Evolutionary conservation across 2,888 invertebrate genomes (phyloP), one percentile per base, ranked within the genome.

Genomic region (Diadegma fenestrale): DNA sequence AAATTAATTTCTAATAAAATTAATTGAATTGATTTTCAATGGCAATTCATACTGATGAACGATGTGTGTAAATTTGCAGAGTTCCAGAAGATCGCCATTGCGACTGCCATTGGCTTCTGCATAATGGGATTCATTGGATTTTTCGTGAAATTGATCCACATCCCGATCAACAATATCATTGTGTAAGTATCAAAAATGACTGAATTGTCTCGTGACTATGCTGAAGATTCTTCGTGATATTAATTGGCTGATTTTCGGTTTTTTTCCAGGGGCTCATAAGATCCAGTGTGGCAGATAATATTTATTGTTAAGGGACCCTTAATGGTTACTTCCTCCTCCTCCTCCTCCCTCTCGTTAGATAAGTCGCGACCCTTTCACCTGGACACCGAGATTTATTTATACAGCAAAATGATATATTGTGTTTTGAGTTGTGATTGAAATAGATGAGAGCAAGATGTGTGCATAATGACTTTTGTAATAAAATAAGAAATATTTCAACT

Each of bases 111-210:
- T 92, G 99, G 99, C 82, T 99, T 99, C 95, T 99, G 98, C 94
- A 99, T 99, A 94, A 99, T 99, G 99, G 99, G 99, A 81, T 99
- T 99, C 95, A 99, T 99, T 94, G 99, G 99, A 91, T 99, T 99
- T 96, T 99, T 99, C 91, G 99, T 99, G 51, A 99, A 99, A 95
- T 96, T 99, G 90, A 99, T 99, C 94, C 99, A 99, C 94, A 99
- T 99, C 94, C 99, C 99, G 88, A 99, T 99, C 95, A 98, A 98
- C 95, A 98, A 98, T 94, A 98, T 98, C 93, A 98, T 98, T 94
- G 98, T 98, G 93, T 98, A 97, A 94, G 98, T 97, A 41, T 30
- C 22, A 5, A 14, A 12, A 14, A 26, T n/a, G 26, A 26, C 26
- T 51, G 73, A 22, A 41, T 54, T 71, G 48, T 19, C 8, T 14